These are phyloP conservation scores for Lynx canadensis DNA, from an alignment of 2,113 vertebrate genomes.

Conservation along the genomic window DNA sequence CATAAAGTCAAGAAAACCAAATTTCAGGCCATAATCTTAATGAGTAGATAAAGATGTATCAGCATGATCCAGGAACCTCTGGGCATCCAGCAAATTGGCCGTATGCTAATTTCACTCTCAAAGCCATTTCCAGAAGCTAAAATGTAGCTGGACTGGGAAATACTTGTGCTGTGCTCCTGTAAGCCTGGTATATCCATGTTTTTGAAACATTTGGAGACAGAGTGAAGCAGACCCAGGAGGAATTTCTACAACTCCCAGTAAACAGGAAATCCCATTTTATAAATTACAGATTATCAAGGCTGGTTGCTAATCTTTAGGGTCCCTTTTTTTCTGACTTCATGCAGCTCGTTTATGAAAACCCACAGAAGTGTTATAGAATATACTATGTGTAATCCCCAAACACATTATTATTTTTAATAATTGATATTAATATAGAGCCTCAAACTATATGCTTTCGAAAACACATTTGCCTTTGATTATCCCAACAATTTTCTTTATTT, in stretches of 20 bases:
- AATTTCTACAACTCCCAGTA: not conserved
- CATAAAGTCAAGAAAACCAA: slow-evolving; percentile 62
- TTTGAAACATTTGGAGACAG: slow-evolving; percentile 14
- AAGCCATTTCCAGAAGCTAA: slow-evolving; percentile 46
- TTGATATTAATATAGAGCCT: not conserved
- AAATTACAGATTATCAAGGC: not conserved
- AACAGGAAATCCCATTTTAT: not conserved
- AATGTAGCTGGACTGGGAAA: slow-evolving; percentile 56
- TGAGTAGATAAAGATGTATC: slow-evolving; percentile 73
- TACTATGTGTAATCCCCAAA: not conserved
- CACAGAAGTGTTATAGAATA: not conserved
- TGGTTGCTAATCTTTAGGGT: not conserved
- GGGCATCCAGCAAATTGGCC: slow-evolving; percentile 62
- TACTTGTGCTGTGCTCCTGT: not conserved
- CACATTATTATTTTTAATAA: not conserved
- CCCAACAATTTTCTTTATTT: not conserved
- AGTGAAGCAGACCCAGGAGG: not conserved
- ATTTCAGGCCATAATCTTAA: slow-evolving; percentile 66
- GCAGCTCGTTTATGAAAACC: not conserved
- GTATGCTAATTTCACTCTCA: slow-evolving; percentile 69
- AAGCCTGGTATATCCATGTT: not conserved
- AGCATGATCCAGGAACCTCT: slow-evolving; percentile 69
- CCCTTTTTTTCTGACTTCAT: slow-evolving; percentile 26
- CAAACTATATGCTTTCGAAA: not conserved
- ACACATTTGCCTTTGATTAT: not conserved